phyloP scores from a whole-genome alignment of 2,888 invertebrate species.

The Rhingia rostrata region DNA sequence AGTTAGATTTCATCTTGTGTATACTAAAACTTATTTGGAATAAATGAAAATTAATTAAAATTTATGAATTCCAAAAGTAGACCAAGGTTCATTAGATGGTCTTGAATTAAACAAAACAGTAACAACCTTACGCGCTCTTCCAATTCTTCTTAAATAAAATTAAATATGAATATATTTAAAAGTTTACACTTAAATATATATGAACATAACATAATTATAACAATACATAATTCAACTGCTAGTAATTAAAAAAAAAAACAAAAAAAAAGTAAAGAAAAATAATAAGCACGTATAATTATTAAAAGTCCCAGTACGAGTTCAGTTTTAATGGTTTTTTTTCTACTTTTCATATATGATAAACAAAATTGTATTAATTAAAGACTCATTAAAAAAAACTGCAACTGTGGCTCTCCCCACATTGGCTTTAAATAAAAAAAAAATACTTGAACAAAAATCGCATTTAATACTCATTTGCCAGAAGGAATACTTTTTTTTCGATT shows the following conservation, averaged over 20 bases:
- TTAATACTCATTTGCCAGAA: conserved; percentile 53
- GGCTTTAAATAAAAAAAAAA: conserved; percentile 13
- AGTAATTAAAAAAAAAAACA: conserved; percentile 33
- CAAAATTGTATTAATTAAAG: conserved; percentile 49
- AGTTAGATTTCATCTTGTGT: no score
- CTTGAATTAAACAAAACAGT: no score
- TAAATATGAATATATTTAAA: conserved; percentile 14
- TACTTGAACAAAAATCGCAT: conserved; percentile 46
- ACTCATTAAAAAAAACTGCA: conserved; percentile 28
- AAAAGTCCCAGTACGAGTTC: conserved; percentile 68
- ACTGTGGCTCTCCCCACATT: conserved; percentile 21
- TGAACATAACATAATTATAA: conserved; percentile 3
- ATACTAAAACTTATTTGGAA: no score
- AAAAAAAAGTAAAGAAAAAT: conserved; percentile 15
- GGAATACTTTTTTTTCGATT: conserved; percentile 41
- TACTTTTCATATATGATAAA: conserved; percentile 41
- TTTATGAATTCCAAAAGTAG: no score
- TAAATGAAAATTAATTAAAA: no score
- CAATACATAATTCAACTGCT: conserved; percentile 39
- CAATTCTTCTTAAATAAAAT: conserved; percentile 21
- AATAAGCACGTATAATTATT: conserved; percentile 59
- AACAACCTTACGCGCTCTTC: neutral
- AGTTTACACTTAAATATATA: conserved; percentile 39
- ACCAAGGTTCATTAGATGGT: no score
- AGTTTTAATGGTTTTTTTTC: conserved; percentile 67